Evolutionary conservation across 2,888 invertebrate species (phyloP).

Genomic region (Shargacucullia verbasci): DNA sequence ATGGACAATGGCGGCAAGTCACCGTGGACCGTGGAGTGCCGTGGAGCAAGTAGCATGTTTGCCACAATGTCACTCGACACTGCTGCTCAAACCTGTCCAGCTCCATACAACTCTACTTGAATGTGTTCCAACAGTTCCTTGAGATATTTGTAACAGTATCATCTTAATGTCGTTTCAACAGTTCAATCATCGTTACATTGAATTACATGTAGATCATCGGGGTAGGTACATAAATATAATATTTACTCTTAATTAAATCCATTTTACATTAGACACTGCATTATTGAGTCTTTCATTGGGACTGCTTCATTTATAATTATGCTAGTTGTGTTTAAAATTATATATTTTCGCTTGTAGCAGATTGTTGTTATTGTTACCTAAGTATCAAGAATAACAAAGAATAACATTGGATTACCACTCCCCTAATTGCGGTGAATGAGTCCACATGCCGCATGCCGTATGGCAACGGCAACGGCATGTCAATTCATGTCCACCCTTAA

Average conservation of each 20-base stretch:
- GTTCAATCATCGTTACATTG: too few relatives aligned
- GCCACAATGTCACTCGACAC: constrained; percentile 72
- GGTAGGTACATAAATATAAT: too few relatives aligned
- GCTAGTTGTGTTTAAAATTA: neutral
- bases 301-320: neutral
- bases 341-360: neutral
- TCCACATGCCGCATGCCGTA: constrained; percentile 28
- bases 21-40: constrained; percentile 56
- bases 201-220: too few relatives aligned
- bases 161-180: too few relatives aligned
- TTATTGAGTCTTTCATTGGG: neutral
- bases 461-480: constrained; percentile 57
- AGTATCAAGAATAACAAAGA: constrained; percentile 33
- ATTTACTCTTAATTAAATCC: too few relatives aligned
- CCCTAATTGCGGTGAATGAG: constrained; percentile 59
- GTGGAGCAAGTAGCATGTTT: constrained; percentile 69
- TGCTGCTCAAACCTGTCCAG: constrained; percentile 56
- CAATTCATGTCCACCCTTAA: constrained; percentile 80
- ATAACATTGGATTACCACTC: constrained; percentile 57
- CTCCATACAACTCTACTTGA: constrained; percentile 35
- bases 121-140: constrained; percentile 3
- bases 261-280: neutral
- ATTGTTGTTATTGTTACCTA: constrained; percentile 16
- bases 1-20: constrained; percentile 61
- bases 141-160: constrained; percentile 28